A percentile compares a stretch with the other conserved stretches of the same genome.
These are phyloP conservation scores for Atethmia centrago DNA, from an alignment of 2,888 invertebrate genomes.

Conservation along the genomic window DNA sequence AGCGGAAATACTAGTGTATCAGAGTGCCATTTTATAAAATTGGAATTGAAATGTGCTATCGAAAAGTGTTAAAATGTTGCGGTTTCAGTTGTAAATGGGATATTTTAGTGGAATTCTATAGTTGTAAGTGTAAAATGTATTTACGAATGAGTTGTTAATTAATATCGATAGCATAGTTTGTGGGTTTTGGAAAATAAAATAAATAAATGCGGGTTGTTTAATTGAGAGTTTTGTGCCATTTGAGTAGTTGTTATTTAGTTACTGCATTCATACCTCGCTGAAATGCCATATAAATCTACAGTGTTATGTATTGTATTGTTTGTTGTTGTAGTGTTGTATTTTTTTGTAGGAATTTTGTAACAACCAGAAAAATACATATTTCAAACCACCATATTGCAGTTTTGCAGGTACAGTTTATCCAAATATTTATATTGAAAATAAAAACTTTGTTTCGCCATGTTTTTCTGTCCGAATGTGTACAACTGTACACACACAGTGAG, in stretches of 20 bases:
- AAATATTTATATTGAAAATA: constrained; percentile 13
- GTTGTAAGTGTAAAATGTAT: constrained; percentile 28
- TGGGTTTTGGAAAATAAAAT: constrained; percentile 23
- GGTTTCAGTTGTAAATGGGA: constrained; percentile 34
- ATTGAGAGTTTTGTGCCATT: constrained; percentile 13
- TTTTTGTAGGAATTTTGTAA: not conserved
- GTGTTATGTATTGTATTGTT: no score
- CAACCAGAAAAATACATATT: not conserved
- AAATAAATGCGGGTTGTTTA: constrained; percentile 22
- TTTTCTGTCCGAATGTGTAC: constrained; percentile 52
- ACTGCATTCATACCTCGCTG: not conserved
- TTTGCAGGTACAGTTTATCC: not conserved
- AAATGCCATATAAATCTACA: not conserved
- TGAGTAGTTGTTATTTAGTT: constrained; percentile 7
- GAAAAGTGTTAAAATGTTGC: constrained; percentile 45
- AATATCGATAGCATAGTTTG: constrained; percentile 22
- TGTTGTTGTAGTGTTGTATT: no score
- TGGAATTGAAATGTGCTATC: constrained; percentile 62
- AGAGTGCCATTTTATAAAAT: constrained; percentile 68
- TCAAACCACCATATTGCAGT: not conserved
- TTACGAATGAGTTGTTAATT: constrained; percentile 36
- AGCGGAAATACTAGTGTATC: constrained; percentile 65
- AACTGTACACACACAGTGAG: constrained; percentile 26
- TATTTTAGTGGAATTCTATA: constrained; percentile 10
- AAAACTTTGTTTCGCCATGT: constrained; percentile 15